Percentiles rank a stretch among this genome's conserved stretches.
These are phyloP conservation scores for Leptopilina drosophilae DNA, from an alignment of 2,888 invertebrate genomes.

Conservation along the genomic window DNA sequence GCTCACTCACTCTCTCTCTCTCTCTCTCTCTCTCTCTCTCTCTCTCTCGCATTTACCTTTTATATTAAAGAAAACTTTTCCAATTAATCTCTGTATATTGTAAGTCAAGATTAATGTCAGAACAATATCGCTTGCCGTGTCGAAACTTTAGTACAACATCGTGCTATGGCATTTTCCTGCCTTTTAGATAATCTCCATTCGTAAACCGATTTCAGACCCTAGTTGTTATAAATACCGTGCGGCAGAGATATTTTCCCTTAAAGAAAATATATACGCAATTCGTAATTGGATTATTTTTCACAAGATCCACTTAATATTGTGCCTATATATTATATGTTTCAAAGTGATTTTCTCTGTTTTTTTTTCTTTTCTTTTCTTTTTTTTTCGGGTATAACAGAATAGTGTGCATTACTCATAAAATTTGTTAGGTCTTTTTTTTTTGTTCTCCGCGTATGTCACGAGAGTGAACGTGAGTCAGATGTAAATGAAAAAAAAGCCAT, in stretches of 20 bases:
- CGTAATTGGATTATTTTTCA: conserved; percentile 17
- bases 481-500: conserved; percentile 35
- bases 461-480: conserved; percentile 18
- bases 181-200: conserved; percentile 9
- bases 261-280: conserved; percentile 17
- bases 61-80: conserved; percentile 33
- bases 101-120: conserved; percentile 34
- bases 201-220: conserved; percentile 14
- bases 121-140: conserved; percentile 35
- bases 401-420: conserved; percentile 19
- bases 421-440: conserved; percentile 2
- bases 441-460: neutral
- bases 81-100: conserved; percentile 30
- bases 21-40: no score
- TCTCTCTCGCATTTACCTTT: conserved; percentile 1
- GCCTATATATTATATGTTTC: neutral
- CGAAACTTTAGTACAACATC: conserved; percentile 32
- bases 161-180: neutral
- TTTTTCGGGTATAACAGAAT: neutral
- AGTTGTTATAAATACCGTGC: neutral
- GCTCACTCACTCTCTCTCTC: no score
- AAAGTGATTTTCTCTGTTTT: neutral
- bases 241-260: neutral
- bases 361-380: neutral
- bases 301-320: neutral